Percentiles rank a stretch among this genome's conserved stretches.
Evolutionary conservation across 2,888 invertebrate genomes (phyloP).

Genomic region (Plagodis pulveraria): DNA sequence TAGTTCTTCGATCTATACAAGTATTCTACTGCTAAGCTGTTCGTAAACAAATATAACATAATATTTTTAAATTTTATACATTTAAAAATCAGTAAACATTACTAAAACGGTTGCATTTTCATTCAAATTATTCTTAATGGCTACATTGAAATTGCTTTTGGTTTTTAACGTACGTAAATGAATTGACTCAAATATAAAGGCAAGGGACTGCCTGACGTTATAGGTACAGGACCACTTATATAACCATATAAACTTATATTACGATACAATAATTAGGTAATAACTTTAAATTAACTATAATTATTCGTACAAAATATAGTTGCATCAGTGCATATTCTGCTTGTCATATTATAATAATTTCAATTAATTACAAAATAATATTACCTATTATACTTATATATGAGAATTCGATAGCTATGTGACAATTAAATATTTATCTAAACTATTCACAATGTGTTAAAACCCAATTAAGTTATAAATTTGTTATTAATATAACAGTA

Average conservation of each 20-base stretch:
- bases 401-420: conserved; percentile 45
- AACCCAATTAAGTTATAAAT: conserved; percentile 18
- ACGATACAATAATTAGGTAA: conserved; percentile 58
- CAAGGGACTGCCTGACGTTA: conserved; percentile 47
- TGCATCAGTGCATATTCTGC: conserved; percentile 64
- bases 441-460: conserved; percentile 40
- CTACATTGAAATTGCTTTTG: conserved; percentile 75
- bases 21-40: conserved; percentile 51
- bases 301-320: conserved; percentile 73
- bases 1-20: conserved; percentile 39
- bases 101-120: conserved; percentile 47
- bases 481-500: conserved; percentile 15
- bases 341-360: conserved; percentile 34
- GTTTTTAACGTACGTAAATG: conserved; percentile 59
- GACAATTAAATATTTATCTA: conserved; percentile 31
- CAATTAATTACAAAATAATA: conserved; percentile 33
- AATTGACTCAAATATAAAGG: conserved; percentile 72
- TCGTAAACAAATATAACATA: conserved; percentile 54
- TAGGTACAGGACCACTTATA: conserved; percentile 50
- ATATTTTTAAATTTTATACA: conserved; percentile 20
- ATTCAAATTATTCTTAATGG: conserved; percentile 62
- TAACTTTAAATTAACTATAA: conserved; percentile 69
- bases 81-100: conserved; percentile 30
- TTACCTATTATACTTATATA: conserved; percentile 41
- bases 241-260: conserved; percentile 70